phyloP scores from a whole-genome alignment of 37 sponge, comb jelly and placozoan genomes.

The Ephydatia muelleri region DNA sequence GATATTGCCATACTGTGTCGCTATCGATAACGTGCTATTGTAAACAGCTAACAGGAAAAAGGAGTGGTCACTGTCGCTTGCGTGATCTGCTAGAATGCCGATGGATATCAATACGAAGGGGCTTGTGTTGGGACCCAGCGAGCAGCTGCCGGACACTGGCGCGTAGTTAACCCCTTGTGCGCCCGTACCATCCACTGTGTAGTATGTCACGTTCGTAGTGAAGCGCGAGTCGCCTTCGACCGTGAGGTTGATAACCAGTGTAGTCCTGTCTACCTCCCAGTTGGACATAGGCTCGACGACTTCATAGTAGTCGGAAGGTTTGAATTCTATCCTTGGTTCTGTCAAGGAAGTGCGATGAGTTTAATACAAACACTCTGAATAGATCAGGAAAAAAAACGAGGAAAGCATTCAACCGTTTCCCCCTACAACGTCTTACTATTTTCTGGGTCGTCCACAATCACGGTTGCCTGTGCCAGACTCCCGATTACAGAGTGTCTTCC shows the following conservation, averaged over 20 bases:
- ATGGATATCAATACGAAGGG: background rate
- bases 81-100: slow-evolving; percentile 33
- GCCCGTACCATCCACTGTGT: slow-evolving; percentile 14
- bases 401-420: no score
- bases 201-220: slow-evolving; percentile 6
- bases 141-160: background rate
- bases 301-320: background rate
- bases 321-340: no score
- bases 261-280: slow-evolving; percentile 12
- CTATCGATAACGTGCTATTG: no score
- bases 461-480: no score
- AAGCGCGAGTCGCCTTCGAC: slow-evolving; percentile 32
- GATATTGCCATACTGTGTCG: no score
- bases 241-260: background rate
- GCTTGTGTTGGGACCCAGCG: slow-evolving; percentile 2
- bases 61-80: background rate
- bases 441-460: no score
- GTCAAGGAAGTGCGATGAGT: no score
- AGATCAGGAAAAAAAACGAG: no score
- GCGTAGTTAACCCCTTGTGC: slow-evolving; percentile 27
- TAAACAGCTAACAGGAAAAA: slow-evolving; percentile 2
- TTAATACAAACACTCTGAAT: no score
- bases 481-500: no score
- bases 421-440: no score
- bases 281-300: slow-evolving; percentile 57